These are phyloP conservation scores for Drosophila pseudotalamancana DNA, from an alignment of 2,888 invertebrate genomes.

Conservation along the genomic window DNA sequence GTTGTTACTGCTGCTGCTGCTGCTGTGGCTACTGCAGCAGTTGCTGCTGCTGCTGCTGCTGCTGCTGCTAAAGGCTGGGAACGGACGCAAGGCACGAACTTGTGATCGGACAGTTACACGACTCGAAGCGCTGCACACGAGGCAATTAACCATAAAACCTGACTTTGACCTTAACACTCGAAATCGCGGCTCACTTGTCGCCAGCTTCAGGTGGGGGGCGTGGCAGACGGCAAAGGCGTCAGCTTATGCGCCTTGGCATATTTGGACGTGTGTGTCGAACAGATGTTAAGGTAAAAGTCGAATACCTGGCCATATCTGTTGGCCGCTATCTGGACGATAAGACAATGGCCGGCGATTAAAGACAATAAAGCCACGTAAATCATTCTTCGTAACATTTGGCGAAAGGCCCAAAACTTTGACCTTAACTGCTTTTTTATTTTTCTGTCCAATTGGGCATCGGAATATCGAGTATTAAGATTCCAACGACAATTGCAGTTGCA, in stretches of 20 bases:
- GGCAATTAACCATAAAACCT: constrained; percentile 76
- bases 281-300: constrained; percentile 42
- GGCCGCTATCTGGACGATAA: constrained; percentile 45
- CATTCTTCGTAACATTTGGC: constrained; percentile 52
- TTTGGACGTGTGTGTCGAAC: constrained; percentile 44
- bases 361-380: constrained; percentile 60
- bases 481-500: constrained; percentile 17
- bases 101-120: constrained; percentile 44
- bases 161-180: constrained; percentile 81
- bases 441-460: too few species aligned
- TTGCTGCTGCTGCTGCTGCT: constrained; percentile 13
- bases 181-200: constrained; percentile 40
- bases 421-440: constrained; percentile 59
- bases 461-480: constrained; percentile 27
- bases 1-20: not conserved
- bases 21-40: constrained; percentile 17
- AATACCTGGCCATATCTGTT: constrained; percentile 29
- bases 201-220: constrained; percentile 29
- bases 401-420: constrained; percentile 64
- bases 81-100: constrained; percentile 35
- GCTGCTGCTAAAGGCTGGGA: too few species aligned
- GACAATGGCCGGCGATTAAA: constrained; percentile 50
- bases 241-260: constrained; percentile 58
- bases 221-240: not conserved
- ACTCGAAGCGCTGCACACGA: constrained; percentile 30